These are phyloP conservation scores for Arizona elegans DNA, from an alignment of 2,113 vertebrate genomes.

Conservation along the genomic window DNA sequence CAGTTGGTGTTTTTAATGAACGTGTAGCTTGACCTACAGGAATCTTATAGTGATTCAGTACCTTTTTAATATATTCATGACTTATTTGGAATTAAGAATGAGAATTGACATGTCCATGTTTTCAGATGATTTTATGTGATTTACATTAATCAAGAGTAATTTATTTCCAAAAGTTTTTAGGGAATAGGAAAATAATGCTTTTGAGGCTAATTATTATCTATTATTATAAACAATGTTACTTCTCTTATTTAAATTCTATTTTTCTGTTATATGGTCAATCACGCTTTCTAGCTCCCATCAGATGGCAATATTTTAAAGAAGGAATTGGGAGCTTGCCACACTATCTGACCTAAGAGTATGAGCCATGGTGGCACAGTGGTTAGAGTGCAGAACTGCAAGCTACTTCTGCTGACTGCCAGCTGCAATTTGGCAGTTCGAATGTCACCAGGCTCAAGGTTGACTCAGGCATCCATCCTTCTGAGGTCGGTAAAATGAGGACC, in stretches of 20 bases:
- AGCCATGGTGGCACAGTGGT: neutral
- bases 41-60: neutral
- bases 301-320: neutral
- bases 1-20: neutral
- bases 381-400: too few species aligned
- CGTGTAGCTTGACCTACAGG: neutral
- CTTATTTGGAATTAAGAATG: neutral
- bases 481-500: too few species aligned
- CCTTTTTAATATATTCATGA: neutral
- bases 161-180: neutral
- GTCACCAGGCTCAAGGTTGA: too few species aligned
- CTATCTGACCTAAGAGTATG: neutral
- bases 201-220: neutral
- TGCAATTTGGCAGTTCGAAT: too few species aligned
- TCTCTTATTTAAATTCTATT: neutral
- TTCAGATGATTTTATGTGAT: neutral
- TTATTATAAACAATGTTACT: neutral
- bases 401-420: too few species aligned
- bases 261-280: neutral
- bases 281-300: neutral
- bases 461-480: too few species aligned
- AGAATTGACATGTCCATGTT: neutral
- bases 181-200: neutral
- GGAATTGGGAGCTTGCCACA: neutral
- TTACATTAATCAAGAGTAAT: neutral